These are phyloP conservation scores for Zaprionus africanus DNA, from an alignment of 1,140 invertebrate species.

Conservation along the genomic window DNA sequence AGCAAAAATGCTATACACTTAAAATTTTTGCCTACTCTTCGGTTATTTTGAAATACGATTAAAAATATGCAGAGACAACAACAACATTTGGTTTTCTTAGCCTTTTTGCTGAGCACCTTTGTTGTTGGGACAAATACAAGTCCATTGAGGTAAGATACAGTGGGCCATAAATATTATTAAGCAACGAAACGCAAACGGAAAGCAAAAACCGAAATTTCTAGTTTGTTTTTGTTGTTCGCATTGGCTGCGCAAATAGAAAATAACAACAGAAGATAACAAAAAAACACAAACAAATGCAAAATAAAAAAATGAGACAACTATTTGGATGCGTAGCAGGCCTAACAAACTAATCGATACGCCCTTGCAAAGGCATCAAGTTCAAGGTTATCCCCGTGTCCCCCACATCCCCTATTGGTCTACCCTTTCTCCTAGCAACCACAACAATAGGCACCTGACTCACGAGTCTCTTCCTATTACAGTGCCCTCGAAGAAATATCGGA, in stretches of 20 bases:
- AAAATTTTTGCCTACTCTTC: constrained; percentile 27
- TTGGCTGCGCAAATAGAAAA: constrained; percentile 22
- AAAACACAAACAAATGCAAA: background rate
- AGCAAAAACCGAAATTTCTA: constrained; percentile 23
- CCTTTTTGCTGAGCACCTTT: constrained; percentile 38
- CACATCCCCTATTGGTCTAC: background rate
- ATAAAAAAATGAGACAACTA: constrained; percentile 8
- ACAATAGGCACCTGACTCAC: background rate
- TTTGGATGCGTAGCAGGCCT: background rate
- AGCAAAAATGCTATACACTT: constrained; percentile 31
- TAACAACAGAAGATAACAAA: constrained; percentile 5
- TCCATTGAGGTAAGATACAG: constrained; percentile 32
- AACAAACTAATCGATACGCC: constrained; percentile 38
- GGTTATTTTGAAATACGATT: constrained; percentile 30
- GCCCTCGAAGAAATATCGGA: constrained; percentile 36
- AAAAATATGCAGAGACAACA: constrained; percentile 39
- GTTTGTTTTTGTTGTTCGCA: constrained; percentile 7
- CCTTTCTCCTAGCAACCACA: background rate
- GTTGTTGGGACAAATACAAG: constrained; percentile 17
- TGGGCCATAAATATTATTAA: background rate
- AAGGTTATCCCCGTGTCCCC: constrained; percentile 36
- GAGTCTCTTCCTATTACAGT: constrained; percentile 33
- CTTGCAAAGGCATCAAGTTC: constrained; percentile 40
- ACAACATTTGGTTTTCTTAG: constrained; percentile 20
- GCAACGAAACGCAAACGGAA: background rate